Percentiles rank a stretch among this genome's conserved stretches.
These are phyloP conservation scores for Pantherophis guttatus DNA, from an alignment of 2,113 vertebrate genomes.

Conservation along the genomic window DNA sequence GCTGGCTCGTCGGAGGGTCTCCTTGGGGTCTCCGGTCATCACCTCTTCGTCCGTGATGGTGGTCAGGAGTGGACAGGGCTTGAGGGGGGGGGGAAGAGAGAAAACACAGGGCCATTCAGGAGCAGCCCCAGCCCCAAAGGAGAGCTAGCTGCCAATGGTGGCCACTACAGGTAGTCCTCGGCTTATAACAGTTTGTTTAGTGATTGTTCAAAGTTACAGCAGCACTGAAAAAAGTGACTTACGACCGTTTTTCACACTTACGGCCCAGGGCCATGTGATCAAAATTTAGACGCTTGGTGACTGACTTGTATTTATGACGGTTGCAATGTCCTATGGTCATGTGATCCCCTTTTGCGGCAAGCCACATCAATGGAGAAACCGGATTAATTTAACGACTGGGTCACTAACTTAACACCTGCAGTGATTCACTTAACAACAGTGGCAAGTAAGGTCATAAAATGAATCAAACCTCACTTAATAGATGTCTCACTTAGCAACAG, in stretches of 20 bases:
- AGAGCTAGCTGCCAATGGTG: fast-evolving
- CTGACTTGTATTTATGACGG: background rate
- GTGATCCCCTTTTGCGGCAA: background rate
- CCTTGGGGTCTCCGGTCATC: slow-evolving; percentile 81
- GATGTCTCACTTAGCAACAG: no score
- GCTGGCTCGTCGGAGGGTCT: slow-evolving; percentile 85
- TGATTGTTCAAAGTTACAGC: background rate
- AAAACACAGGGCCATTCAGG: no score
- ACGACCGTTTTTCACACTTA: background rate
- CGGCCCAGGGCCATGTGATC: background rate
- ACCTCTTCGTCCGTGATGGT: slow-evolving; percentile 86
- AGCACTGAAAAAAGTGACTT: background rate
- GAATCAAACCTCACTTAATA: background rate
- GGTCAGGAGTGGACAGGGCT: slow-evolving; percentile 70
- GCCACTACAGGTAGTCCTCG: background rate
- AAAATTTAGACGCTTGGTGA: background rate
- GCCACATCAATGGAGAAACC: background rate
- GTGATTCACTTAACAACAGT: background rate
- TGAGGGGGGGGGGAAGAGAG: fast-evolving
- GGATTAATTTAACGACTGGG: background rate
- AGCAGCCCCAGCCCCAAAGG: background rate
- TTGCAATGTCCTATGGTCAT: background rate
- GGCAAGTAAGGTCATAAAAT: background rate
- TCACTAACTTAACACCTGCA: background rate
- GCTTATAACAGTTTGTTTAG: background rate